Evolutionary conservation across 2,888 invertebrate species (phyloP).

Genomic region (Cryptosula pallasiana): DNA sequence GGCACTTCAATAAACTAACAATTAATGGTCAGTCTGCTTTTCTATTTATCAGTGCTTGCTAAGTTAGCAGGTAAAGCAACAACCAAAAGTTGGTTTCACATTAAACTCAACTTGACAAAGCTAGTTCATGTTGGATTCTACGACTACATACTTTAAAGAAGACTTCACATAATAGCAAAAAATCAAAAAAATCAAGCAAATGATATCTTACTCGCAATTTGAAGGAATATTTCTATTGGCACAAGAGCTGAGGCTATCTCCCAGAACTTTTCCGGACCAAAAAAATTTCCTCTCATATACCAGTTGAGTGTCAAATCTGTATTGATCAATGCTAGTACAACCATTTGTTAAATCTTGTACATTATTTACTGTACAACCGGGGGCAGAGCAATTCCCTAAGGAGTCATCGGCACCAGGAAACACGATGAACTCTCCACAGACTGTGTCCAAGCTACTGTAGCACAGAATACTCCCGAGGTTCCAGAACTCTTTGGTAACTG

Average conservation of each 20-base stretch:
- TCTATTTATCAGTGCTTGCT: too few relatives aligned
- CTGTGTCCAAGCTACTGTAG: background rate
- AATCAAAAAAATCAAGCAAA: too few relatives aligned
- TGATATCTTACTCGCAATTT: background rate
- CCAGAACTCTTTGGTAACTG: background rate
- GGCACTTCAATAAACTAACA: too few relatives aligned
- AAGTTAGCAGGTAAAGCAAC: too few relatives aligned
- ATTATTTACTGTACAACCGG: background rate
- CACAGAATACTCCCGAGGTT: background rate
- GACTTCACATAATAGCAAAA: too few relatives aligned
- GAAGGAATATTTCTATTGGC: background rate
- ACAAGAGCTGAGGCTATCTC: background rate
- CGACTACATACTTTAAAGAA: too few relatives aligned
- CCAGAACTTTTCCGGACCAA: background rate
- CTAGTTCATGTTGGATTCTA: too few relatives aligned
- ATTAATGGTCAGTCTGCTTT: too few relatives aligned
- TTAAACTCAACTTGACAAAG: too few relatives aligned
- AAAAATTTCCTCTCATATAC: background rate
- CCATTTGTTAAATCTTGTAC: background rate
- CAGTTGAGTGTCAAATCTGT: background rate
- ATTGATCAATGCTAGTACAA: background rate
- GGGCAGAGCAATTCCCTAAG: background rate
- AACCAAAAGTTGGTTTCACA: too few relatives aligned
- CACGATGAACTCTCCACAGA: slow-evolving; percentile 19
- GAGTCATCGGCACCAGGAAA: background rate